phyloP scores from a whole-genome alignment of 2,797 vertebrate genomes.

The Sphenopsis melanotis region DNA sequence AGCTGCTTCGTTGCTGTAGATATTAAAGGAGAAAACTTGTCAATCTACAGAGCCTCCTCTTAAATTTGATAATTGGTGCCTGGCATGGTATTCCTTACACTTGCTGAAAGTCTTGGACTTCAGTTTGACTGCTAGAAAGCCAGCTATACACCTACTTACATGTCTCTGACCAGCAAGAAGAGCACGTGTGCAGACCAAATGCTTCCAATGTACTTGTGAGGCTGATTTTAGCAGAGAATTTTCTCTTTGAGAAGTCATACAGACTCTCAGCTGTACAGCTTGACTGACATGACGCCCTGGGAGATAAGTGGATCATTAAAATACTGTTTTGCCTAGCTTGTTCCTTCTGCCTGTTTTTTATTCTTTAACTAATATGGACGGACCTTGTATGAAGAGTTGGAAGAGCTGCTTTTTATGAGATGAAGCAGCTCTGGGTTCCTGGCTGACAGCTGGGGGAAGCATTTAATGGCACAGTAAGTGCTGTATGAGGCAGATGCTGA shows the following conservation, averaged over 20 bases:
- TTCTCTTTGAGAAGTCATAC: fast-evolving
- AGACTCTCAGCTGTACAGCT: background rate
- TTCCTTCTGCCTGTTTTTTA: background rate
- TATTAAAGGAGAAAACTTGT: background rate
- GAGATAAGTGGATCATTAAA: background rate
- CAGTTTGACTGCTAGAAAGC: background rate
- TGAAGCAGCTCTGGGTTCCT: background rate
- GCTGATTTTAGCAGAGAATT: background rate
- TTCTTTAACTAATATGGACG: background rate
- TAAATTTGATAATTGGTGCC: background rate
- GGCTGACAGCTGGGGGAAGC: background rate
- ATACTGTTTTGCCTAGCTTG: background rate
- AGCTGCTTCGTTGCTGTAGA: background rate
- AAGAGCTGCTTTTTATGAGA: background rate
- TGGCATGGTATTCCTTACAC: background rate
- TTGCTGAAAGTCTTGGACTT: background rate
- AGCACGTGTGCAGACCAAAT: background rate
- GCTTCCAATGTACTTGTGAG: background rate
- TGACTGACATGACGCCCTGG: background rate
- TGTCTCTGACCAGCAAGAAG: background rate
- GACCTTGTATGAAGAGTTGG: background rate
- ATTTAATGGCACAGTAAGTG: background rate
- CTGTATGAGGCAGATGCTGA: background rate
- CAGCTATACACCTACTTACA: fast-evolving
- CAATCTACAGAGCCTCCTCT: background rate